Evolutionary conservation across 2,797 vertebrate species (phyloP).

Genomic region (Sus cebifrons): DNA sequence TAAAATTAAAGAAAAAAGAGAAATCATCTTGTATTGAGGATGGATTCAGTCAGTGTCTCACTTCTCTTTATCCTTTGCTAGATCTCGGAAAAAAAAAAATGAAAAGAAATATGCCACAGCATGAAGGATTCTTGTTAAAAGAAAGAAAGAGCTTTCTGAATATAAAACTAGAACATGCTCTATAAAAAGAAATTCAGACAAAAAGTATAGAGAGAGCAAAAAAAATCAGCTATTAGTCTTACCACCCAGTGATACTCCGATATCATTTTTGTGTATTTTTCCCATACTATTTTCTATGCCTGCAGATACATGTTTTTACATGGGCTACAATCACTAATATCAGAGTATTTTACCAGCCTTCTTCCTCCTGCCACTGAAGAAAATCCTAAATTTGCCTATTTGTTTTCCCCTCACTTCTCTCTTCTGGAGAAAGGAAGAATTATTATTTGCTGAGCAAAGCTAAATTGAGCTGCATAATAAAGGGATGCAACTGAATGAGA

Average conservation of each 20-base stretch:
- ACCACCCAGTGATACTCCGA: background rate
- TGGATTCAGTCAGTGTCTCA: background rate
- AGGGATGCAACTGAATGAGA: background rate
- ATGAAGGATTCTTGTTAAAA: conserved; percentile 54
- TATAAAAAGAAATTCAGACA: conserved; percentile 73
- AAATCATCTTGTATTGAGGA: conserved; percentile 48
- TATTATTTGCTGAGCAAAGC: background rate
- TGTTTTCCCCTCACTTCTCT: background rate
- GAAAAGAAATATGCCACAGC: conserved; percentile 27
- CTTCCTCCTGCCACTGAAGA: background rate
- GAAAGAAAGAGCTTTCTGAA: conserved; percentile 59
- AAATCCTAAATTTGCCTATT: background rate
- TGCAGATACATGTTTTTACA: background rate
- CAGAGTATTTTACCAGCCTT: background rate
- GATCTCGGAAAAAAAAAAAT: conserved; percentile 2
- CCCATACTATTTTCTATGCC: background rate
- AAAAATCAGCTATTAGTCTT: conserved; percentile 57
- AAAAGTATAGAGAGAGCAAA: conserved; percentile 59
- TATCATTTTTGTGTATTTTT: background rate
- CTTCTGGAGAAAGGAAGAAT: conserved; percentile 32
- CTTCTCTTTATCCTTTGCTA: conserved; percentile 45
- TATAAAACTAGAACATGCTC: conserved; percentile 70
- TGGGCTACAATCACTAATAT: background rate
- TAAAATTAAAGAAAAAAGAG: conserved; percentile 63
- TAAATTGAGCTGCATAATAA: background rate